Percentiles rank a stretch among this genome's conserved stretches.
phyloP scores from a whole-genome alignment of 2,888 invertebrate genomes.

The Epinotia demarniana region DNA sequence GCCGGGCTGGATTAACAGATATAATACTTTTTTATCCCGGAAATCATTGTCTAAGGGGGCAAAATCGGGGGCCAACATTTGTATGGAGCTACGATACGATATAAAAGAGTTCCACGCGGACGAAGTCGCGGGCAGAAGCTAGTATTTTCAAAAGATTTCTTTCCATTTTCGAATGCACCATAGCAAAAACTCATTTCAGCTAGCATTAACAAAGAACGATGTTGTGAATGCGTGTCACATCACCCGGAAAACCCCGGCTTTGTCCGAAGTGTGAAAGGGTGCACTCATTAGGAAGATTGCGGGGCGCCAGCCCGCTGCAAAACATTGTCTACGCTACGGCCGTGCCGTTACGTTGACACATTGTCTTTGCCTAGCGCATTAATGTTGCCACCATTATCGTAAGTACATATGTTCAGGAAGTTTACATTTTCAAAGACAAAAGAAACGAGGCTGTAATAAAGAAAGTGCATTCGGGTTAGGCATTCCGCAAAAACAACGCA shows the following conservation, averaged over 20 bases:
- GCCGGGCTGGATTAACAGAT: too few species aligned
- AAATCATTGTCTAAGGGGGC: too few species aligned
- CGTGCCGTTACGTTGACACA: constrained; percentile 63
- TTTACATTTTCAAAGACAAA: constrained; percentile 68
- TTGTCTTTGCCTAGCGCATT: constrained; percentile 69
- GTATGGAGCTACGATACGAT: too few species aligned
- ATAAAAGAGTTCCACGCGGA: too few species aligned
- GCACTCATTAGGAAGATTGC: constrained; percentile 85
- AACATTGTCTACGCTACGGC: constrained; percentile 72
- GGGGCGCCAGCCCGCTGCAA: constrained; percentile 71
- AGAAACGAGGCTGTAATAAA: constrained; percentile 69
- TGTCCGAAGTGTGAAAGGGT: constrained; percentile 82
- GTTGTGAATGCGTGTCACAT: constrained; percentile 77
- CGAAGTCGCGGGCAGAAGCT: too few species aligned
- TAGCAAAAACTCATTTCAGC: constrained; percentile 63
- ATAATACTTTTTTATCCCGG: too few species aligned
- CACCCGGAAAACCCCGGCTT: constrained; percentile 81
- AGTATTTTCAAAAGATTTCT: constrained; percentile 5
- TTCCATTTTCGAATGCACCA: constrained; percentile 29
- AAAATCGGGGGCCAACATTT: too few species aligned
- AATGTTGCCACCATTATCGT: constrained; percentile 67
- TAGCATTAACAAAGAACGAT: constrained; percentile 70
- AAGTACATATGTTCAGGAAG: constrained; percentile 70
- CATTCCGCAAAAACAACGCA: constrained; percentile 57
- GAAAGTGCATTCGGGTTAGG: constrained; percentile 75